phyloP scores from a whole-genome alignment of 2,797 vertebrate species.

The Poeciliopsis paucimaculata region DNA sequence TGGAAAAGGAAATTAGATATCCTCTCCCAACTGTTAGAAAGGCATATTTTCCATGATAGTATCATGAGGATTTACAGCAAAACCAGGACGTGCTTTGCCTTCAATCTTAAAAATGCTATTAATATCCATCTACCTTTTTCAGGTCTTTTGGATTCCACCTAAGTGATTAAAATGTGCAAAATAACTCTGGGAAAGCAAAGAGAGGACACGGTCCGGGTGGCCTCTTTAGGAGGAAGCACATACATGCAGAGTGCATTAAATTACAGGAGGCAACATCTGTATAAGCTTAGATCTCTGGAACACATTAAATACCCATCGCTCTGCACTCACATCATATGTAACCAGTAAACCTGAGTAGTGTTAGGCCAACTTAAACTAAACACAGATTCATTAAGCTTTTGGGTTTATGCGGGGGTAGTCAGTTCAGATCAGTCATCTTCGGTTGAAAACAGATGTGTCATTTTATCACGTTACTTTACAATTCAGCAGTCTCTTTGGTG shows the following conservation, averaged over 20 bases:
- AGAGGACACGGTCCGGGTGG: constrained; percentile 61
- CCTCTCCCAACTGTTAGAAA: constrained; percentile 54
- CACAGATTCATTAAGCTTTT: constrained; percentile 15
- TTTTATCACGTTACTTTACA: constrained; percentile 2
- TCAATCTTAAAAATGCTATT: constrained; percentile 61
- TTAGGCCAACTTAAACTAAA: constrained; percentile 47
- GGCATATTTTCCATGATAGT: constrained; percentile 66
- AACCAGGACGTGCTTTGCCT: constrained; percentile 49
- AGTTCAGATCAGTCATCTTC: neutral
- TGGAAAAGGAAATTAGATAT: constrained; percentile 80
- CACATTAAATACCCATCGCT: constrained; percentile 57
- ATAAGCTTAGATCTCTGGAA: constrained; percentile 71
- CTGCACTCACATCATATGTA: constrained; percentile 38
- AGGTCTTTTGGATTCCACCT: constrained; percentile 21
- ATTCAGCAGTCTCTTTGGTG: neutral
- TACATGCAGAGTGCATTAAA: constrained; percentile 73
- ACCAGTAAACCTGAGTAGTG: constrained; percentile 44
- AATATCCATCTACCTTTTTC: constrained; percentile 36
- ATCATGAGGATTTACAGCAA: constrained; percentile 61
- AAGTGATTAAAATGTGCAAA: constrained; percentile 13
- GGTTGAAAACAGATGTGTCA: neutral
- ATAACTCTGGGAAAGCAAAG: constrained; percentile 32
- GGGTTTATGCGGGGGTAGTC: neutral
- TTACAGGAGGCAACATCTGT: constrained; percentile 76
- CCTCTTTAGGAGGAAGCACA: constrained; percentile 62